Evolutionary conservation across 2,797 vertebrate genomes (phyloP), one percentile per base, ranked within the genome.

Genomic region (Ctenopoma kingsleyae): DNA sequence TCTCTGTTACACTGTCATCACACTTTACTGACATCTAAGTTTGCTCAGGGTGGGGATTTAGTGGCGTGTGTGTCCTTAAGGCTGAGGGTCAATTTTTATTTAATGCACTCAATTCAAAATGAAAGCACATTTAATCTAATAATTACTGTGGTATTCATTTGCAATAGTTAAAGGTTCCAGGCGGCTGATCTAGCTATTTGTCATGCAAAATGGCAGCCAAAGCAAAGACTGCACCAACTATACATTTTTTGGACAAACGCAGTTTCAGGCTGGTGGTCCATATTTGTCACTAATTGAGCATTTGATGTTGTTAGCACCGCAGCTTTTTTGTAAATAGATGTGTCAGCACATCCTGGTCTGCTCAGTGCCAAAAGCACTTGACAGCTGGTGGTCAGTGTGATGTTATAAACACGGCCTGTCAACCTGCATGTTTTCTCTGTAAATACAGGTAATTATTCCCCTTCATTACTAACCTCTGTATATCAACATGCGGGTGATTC

Each of bases 271-370:
- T 63, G 72, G 73, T 87, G 81, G 76, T 80, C 75, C 23, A 17
- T 62, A 46, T 41, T 44, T 53, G 60, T 80, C 16, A 75, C 53
- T 78, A 64, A 67, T 20, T 57, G 56, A 50, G 65, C 35, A 53
- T 76, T 46, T 57, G 35, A 76, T 15, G 17, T 57, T 78, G 66
- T 83, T 81, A 81, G 80, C 32, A 16, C 74, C 64, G 67, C 76
- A 83, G 81, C 83, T 89, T 78, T 87, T 91, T 90, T 86, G 84
- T 89, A 84, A 91, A 90, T 78, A 85, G 72, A 89, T 92, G 89
- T 94, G 90, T 94, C 88, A 90, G 74, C 86, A 71, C 79, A 80
- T 74, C 72, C 70, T 73, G 74, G 78, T 76, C 80, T 82, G 86
- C 74, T 67, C 69, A 40, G 17, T 65, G 84, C 91, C 82, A 81